phyloP scores from a whole-genome alignment of 2,113 vertebrate genomes.

The human region DNA sequence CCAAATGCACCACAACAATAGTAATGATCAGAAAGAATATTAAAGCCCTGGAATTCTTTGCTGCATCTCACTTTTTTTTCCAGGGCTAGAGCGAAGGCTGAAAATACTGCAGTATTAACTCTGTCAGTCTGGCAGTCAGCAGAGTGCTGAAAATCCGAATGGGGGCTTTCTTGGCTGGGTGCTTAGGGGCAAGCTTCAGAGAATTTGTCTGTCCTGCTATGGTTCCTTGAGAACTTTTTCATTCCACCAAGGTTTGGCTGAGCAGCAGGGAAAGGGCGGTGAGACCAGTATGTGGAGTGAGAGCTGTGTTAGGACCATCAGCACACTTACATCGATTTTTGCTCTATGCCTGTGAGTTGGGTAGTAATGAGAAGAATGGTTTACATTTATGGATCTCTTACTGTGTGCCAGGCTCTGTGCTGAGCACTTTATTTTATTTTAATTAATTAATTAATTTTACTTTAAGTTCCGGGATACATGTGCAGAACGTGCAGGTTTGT shows the following conservation, averaged over 20 bases:
- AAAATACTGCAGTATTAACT: not conserved
- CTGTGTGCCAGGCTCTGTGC: not conserved
- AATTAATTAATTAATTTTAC: too few species aligned
- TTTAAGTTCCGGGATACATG: too few species aligned
- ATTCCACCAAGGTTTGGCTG: not conserved
- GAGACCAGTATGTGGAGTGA: not conserved
- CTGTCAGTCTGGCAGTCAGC: not conserved
- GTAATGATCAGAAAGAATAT: not conserved
- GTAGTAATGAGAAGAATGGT: not conserved
- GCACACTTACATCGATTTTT: fast-evolving
- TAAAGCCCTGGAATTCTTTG: not conserved
- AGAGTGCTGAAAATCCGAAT: not conserved
- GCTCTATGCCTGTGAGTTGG: not conserved
- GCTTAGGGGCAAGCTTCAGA: not conserved
- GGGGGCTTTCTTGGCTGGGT: not conserved
- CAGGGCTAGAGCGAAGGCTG: not conserved
- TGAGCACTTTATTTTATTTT: not conserved
- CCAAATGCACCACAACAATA: not conserved
- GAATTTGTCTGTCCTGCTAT: not conserved
- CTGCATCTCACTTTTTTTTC: not conserved
- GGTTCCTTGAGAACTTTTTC: not conserved
- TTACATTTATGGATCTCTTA: not conserved
- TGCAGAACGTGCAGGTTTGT: too few species aligned
- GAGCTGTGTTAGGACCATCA: not conserved
- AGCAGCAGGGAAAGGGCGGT: not conserved